Evolutionary conservation across 2,888 invertebrate species (phyloP), one percentile per base, ranked within the genome.

Genomic region (Busseola fusca): DNA sequence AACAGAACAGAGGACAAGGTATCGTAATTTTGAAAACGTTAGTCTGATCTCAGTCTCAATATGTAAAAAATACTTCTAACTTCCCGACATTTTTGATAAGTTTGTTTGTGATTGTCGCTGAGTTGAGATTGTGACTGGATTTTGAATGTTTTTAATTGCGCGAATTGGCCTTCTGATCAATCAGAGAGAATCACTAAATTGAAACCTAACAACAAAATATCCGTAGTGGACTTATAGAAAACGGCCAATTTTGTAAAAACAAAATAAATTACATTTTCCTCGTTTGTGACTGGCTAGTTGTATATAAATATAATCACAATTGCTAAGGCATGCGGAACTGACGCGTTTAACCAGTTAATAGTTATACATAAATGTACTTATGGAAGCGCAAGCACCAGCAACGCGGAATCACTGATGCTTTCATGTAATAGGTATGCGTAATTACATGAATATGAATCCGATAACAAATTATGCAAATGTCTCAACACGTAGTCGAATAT

Each of bases 241-340:
- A 60, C 7, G 18, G 34, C 12, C 21, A 40, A 76, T 75, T 75
- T 52, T 21, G 27, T 68, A 68, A 68, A 25, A 1, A 48, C 34
- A 42, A 42, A 72, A 48, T 57, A n/a, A 27, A 42, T 50, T n/a
- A 42, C 40, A 57, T 72, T 72, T 75, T 66, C 50, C 42, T 65
- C 34, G 45, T 45, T 68, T 73, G 58, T 71, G 25, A 71, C 58
- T 63, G 25, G 34, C 74, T 54, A 57, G 50, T 72, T 63, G 62
- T 76, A 74, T 71, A 74, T 80, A 81, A 78, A 72, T 84, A 34
- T 76, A 72, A 82, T 77, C 66, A 80, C 75, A 80, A 86, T 78
- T 81, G 76, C 74, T 67, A 56, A 72, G 79, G 84, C 70, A 85
- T 70, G 85, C 85, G 83, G 86, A 86, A 86, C 79, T 86, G 68